phyloP scores from a whole-genome alignment of 2,113 vertebrate species.

The Chamaea fasciata region DNA sequence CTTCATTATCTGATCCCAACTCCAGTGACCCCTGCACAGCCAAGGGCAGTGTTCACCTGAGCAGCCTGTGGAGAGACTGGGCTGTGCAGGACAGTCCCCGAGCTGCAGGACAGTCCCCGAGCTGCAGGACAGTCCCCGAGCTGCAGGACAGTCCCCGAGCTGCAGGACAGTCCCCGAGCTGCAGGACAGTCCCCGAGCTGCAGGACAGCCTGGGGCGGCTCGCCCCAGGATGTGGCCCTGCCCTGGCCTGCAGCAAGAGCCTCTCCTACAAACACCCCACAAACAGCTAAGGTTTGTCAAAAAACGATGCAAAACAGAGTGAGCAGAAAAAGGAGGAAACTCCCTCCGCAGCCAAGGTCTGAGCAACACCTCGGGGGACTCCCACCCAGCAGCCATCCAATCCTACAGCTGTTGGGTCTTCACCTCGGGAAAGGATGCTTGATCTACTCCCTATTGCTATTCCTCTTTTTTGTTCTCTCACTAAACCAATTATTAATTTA shows the following conservation, averaged over 20 bases:
- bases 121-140: background rate
- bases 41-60: background rate
- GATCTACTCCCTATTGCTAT: background rate
- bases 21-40: background rate
- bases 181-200: background rate
- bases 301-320: accelerated
- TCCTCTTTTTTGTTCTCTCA: background rate
- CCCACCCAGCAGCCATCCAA: accelerated
- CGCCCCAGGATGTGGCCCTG: background rate
- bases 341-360: background rate
- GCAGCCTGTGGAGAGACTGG: background rate
- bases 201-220: background rate
- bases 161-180: background rate
- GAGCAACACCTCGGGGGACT: background rate
- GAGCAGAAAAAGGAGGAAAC: background rate
- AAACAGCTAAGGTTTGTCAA: accelerated
- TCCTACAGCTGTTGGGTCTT: accelerated
- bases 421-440: accelerated
- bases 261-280: background rate
- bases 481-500: background rate
- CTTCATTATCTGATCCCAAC: background rate
- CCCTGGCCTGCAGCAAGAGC: background rate
- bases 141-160: background rate
- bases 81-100: background rate
- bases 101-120: no score